Evolutionary conservation across 2,797 vertebrate species (phyloP), one percentile per base, ranked within the genome.

Genomic region (Anniella stebbinsi): DNA sequence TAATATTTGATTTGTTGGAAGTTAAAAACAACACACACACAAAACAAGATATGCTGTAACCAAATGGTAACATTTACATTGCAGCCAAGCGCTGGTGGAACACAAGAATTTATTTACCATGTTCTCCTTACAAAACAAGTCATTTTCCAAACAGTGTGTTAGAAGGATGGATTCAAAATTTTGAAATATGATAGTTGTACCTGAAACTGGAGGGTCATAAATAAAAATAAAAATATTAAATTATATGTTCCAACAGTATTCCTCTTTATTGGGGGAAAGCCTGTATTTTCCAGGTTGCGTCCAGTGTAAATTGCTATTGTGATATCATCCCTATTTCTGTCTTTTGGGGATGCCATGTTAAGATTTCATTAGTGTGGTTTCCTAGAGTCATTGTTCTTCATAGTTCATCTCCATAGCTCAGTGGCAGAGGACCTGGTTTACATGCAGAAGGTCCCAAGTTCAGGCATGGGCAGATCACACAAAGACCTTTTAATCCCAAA

Each of bases 1-100:
- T 70, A 90, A 90, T 87, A 90, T 87, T 90, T 90, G 80, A 90
- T 87, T 87, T 87, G 86, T 87, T 87, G 60, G 66, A 81, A 67
- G 67, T 86, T 81, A 51, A 66, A 69, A 81, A 87, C 28, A 66
- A 77, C 41, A 73, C 36, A 41, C 25, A 33, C 30, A 48, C n/a
- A 45, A 81, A 88, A 75, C 41, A 73, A 73, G 72, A 51, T 5
- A 2, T 8, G 36, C 23, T 23, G 28, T 1, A 67, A 21, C 45
- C 82, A 78, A 84, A 84, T 15, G 21, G 69, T 38, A 82, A 54
- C 23, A 9, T 45, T 36, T 48, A 28, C 45, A 15, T 10, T 15
- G 60, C 57, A 89, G 60, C 30, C 45, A 23, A 60, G 36, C 33
- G 7, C 13, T 8, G 5, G 18, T 15, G 15, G 45, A 60, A 86